Evolutionary conservation across 2,888 invertebrate species (phyloP).

Genomic region (Cephalotes varians): DNA sequence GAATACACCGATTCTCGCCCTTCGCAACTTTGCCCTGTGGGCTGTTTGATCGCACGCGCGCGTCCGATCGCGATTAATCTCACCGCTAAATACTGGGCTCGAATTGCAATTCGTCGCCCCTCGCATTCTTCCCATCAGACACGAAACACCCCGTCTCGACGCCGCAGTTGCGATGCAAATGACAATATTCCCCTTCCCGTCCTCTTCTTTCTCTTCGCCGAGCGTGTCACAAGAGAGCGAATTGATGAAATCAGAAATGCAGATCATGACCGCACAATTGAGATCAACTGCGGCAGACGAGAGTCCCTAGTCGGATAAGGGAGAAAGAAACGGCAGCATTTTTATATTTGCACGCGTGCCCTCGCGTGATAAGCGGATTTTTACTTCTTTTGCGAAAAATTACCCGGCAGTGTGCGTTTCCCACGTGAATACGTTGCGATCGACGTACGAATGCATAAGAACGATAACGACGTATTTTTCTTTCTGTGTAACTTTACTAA

Average conservation of each 20-base stretch:
- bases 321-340: neutral
- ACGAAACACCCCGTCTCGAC: slow-evolving; percentile 21
- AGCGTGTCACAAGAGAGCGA: slow-evolving; percentile 67
- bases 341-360: slow-evolving; percentile 40
- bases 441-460: slow-evolving; percentile 12
- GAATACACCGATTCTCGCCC: neutral
- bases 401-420: slow-evolving; percentile 11
- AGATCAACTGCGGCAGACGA: slow-evolving; percentile 66
- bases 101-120: slow-evolving; percentile 58
- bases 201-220: slow-evolving; percentile 11
- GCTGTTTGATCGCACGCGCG: neutral
- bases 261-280: slow-evolving; percentile 77
- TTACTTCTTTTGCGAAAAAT: slow-evolving; percentile 50
- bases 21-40: slow-evolving; percentile 3
- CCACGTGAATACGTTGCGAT: slow-evolving; percentile 34
- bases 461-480: slow-evolving; percentile 22
- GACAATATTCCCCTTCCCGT: slow-evolving; percentile 51
- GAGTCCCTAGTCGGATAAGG: slow-evolving; percentile 22
- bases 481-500: neutral
- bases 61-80: slow-evolving; percentile 74
- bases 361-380: slow-evolving; percentile 73
- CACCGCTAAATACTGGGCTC: slow-evolving; percentile 69
- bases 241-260: slow-evolving; percentile 81
- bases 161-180: slow-evolving; percentile 75
- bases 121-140: slow-evolving; percentile 57